A percentile compares a stretch with the other conserved stretches of the same genome.
phyloP scores from a whole-genome alignment of 2,113 vertebrate genomes.

The Thymallus thymallus region DNA sequence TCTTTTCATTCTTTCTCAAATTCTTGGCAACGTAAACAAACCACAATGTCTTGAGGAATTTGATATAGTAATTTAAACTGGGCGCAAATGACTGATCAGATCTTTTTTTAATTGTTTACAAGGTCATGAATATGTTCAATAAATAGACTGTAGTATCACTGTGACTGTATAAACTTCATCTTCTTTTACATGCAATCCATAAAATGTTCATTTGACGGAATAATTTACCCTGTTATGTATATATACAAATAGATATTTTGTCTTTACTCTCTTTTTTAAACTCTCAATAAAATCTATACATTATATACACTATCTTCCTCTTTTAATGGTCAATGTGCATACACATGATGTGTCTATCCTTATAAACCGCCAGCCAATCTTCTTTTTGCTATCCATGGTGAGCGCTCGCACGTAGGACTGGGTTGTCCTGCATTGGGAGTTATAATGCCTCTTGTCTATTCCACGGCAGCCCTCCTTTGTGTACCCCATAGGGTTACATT shows the following conservation, averaged over 20 bases:
- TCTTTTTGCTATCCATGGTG: slow-evolving; percentile 99
- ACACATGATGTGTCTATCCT: slow-evolving; percentile 99
- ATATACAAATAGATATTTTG: slow-evolving; percentile 99
- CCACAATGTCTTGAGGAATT: slow-evolving; percentile 97
- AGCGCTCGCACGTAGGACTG: slow-evolving; percentile 98
- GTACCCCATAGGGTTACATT: slow-evolving; percentile 98
- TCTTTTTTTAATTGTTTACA: slow-evolving; percentile 89
- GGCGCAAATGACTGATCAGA: slow-evolving; percentile 93
- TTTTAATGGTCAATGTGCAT: slow-evolving; percentile 99
- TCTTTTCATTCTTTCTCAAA: slow-evolving; percentile 84
- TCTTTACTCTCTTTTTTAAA: slow-evolving; percentile 85
- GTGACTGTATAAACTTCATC: slow-evolving; percentile 99
- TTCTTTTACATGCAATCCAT: slow-evolving; percentile 99
- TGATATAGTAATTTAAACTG: slow-evolving; percentile 94
- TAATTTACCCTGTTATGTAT: slow-evolving; percentile 99
- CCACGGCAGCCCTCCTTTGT: slow-evolving; percentile 98
- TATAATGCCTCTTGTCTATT: slow-evolving; percentile 99
- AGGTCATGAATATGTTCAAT: slow-evolving; percentile 99
- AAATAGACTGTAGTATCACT: slow-evolving; percentile 99
- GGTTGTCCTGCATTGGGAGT: slow-evolving; percentile 99
- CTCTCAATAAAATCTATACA: slow-evolving; percentile 99
- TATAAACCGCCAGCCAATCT: slow-evolving; percentile 99
- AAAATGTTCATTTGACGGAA: slow-evolving; percentile 99
- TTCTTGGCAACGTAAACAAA: slow-evolving; percentile 99
- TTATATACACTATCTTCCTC: slow-evolving; percentile 97